Evolutionary conservation across 2,888 invertebrate species (phyloP).

Genomic region (Myathropa florea): DNA sequence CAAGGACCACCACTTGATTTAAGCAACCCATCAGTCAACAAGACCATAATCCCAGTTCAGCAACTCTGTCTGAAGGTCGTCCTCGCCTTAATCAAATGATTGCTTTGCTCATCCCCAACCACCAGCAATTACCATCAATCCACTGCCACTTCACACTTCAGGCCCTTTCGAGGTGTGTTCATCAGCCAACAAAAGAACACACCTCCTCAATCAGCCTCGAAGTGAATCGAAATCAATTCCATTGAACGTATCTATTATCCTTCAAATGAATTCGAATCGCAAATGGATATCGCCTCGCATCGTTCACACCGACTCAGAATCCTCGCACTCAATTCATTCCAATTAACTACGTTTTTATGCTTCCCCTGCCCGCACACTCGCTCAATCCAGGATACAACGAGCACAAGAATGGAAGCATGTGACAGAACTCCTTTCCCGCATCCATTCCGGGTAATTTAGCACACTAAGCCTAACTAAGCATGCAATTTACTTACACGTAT

Average conservation of each 20-base stretch:
- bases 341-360: constrained; percentile 39
- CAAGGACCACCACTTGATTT: no score
- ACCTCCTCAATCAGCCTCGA: constrained; percentile 22
- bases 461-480: constrained; percentile 66
- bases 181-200: neutral
- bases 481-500: constrained; percentile 64
- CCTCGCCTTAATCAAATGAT: neutral
- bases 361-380: neutral
- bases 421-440: constrained; percentile 13
- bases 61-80: neutral
- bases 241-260: constrained; percentile 33
- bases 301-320: neutral
- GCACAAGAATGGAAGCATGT: neutral
- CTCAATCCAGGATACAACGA: no score
- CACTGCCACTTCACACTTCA: neutral
- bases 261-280: constrained; percentile 51
- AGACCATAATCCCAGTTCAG: neutral
- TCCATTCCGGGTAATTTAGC: constrained; percentile 55
- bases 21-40: neutral
- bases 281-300: constrained; percentile 41
- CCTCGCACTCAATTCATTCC: constrained; percentile 20
- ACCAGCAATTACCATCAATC: neutral
- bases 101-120: neutral
- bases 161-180: neutral
- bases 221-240: constrained; percentile 34